Conservation (phyloP, 2,888 invertebrate genomes). For the Orthonevra nobilis region DNA sequence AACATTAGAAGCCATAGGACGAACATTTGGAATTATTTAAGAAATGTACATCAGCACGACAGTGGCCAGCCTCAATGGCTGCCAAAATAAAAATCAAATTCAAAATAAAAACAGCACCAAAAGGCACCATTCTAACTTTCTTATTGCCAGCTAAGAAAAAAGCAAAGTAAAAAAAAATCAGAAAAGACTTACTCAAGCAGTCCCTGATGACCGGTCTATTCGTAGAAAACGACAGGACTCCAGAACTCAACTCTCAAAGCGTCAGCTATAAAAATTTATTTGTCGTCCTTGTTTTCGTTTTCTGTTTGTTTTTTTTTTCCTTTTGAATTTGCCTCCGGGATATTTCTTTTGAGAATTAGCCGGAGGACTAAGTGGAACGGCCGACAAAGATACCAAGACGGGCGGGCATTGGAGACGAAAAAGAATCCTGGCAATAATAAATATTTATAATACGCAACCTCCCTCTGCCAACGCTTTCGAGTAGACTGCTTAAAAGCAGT, state of each 20-base stretch:
- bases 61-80: conserved; percentile 38
- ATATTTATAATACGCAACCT: conserved; percentile 68
- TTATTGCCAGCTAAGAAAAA: too few species aligned
- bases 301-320: conserved; percentile 6
- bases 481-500: conserved; percentile 57
- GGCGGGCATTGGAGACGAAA: background rate
- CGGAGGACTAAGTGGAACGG: conserved; percentile 41
- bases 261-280: conserved; percentile 66
- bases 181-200: conserved; percentile 7
- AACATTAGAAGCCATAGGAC: conserved; percentile 43
- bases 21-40: conserved; percentile 22
- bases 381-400: background rate
- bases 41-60: conserved; percentile 13
- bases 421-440: conserved; percentile 65
- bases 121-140: too few species aligned
- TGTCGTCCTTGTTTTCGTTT: conserved; percentile 59
- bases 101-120: conserved; percentile 13
- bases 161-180: background rate
- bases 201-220: conserved; percentile 53
- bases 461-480: conserved; percentile 56
- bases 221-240: conserved; percentile 42
- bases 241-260: conserved; percentile 58
- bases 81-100: conserved; percentile 38
- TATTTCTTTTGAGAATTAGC: conserved; percentile 45
- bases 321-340: too few species aligned